A percentile compares a stretch with the other conserved stretches of the same genome.
These are phyloP conservation scores for Taeniopygia guttata DNA, from an alignment of 2,797 vertebrate genomes.

Conservation along the genomic window DNA sequence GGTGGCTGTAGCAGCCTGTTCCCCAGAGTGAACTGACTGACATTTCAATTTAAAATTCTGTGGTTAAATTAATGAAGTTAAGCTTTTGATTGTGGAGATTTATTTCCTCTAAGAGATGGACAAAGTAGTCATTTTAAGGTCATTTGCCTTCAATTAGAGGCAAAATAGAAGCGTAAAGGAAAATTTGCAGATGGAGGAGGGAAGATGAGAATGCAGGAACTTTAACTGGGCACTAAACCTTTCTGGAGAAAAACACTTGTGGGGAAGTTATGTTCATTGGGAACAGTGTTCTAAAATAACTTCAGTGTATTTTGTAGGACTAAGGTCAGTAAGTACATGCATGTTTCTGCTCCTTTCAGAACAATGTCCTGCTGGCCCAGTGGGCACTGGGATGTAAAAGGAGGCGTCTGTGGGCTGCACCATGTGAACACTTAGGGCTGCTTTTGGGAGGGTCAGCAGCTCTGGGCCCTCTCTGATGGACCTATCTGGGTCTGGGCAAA, in stretches of 20 bases:
- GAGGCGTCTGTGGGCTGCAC: background rate
- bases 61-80: background rate
- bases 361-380: background rate
- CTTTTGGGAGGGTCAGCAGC: background rate
- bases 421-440: background rate
- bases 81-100: background rate
- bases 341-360: background rate
- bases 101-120: background rate
- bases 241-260: background rate
- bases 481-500: background rate
- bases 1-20: background rate
- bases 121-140: background rate
- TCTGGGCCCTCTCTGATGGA: background rate
- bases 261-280: background rate
- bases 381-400: rapidly evolving
- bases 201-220: background rate
- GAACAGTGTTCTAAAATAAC: background rate
- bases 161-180: background rate
- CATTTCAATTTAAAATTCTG: background rate
- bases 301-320: background rate
- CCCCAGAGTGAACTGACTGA: background rate
- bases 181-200: background rate
- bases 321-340: rapidly evolving
- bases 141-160: background rate
- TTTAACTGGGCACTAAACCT: rapidly evolving